These are phyloP conservation scores for Pocota personata DNA, from an alignment of 2,888 invertebrate genomes.

Conservation along the genomic window DNA sequence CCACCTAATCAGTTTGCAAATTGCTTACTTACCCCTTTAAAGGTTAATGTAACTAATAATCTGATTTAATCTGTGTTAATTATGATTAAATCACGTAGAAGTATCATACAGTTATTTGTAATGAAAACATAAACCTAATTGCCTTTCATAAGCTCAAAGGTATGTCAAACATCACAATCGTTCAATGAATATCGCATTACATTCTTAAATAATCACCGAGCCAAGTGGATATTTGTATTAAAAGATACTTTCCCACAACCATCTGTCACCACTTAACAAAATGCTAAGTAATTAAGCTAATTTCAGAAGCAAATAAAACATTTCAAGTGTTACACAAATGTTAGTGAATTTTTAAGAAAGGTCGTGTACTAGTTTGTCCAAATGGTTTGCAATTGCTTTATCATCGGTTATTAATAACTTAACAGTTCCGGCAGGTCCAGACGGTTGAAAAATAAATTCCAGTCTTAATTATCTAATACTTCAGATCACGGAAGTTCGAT, in stretches of 20 bases:
- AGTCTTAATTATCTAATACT: not conserved
- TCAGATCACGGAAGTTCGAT: not conserved
- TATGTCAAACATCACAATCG: not conserved
- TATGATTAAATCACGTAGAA: not conserved
- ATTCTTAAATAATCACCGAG: not conserved
- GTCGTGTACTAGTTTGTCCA: not conserved
- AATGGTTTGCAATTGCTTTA: not conserved
- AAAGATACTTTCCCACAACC: not conserved
- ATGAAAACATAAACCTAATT: not conserved
- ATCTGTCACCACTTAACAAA: constrained; percentile 22
- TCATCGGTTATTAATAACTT: constrained; percentile 1
- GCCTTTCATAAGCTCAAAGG: not conserved
- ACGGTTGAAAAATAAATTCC: not conserved
- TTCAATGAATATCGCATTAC: not conserved
- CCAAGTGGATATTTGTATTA: not conserved
- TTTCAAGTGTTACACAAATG: not conserved
- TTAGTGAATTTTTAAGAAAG: not conserved
- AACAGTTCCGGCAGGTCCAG: not conserved
- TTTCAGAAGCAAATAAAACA: not conserved
- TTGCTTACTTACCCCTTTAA: not conserved
- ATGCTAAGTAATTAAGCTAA: not conserved
- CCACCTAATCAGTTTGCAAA: not conserved
- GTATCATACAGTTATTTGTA: not conserved
- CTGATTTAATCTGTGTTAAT: not conserved
- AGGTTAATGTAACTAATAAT: not conserved